A percentile compares a stretch with the other conserved stretches of the same genome.
These are phyloP conservation scores for Gymnothorax reevesii DNA, from an alignment of 2,797 vertebrate genomes.

Conservation along the genomic window DNA sequence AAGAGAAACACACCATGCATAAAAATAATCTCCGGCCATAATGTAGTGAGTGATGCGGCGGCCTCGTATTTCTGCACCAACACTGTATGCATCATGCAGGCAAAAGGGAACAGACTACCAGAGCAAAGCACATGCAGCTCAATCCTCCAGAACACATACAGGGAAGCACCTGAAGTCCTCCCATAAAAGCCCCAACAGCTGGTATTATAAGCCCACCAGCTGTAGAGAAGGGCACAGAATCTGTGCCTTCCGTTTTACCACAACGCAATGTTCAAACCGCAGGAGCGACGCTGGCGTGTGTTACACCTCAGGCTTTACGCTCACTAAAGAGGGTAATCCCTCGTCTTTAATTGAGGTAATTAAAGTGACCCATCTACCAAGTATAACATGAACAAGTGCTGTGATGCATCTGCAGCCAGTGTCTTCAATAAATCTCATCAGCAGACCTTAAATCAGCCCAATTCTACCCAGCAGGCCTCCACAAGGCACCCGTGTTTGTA, in stretches of 20 bases:
- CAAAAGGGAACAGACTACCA: not conserved
- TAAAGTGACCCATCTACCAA: slow-evolving; percentile 38
- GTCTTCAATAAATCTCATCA: slow-evolving; percentile 8
- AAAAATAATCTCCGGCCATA: not conserved
- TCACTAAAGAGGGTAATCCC: slow-evolving; percentile 25
- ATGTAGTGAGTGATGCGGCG: not conserved
- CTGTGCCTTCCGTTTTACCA: not conserved
- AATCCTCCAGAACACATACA: not conserved
- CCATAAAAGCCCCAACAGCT: not conserved
- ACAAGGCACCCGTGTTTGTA: not conserved
- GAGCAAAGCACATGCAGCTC: not conserved
- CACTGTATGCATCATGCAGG: not conserved
- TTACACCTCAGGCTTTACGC: not conserved
- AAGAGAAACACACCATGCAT: not conserved
- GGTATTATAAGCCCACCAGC: not conserved
- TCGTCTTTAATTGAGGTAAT: slow-evolving; percentile 37
- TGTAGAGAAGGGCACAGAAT: not conserved
- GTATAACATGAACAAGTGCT: slow-evolving; percentile 23
- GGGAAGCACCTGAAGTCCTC: not conserved
- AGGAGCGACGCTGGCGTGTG: not conserved
- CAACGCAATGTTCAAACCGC: not conserved
- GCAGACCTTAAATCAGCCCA: slow-evolving; percentile 8
- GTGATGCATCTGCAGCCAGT: not conserved
- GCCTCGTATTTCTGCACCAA: not conserved
- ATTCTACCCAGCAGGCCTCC: not conserved